Conservation (phyloP, 2,888 invertebrate species). For the Pammene fasciana region DNA sequence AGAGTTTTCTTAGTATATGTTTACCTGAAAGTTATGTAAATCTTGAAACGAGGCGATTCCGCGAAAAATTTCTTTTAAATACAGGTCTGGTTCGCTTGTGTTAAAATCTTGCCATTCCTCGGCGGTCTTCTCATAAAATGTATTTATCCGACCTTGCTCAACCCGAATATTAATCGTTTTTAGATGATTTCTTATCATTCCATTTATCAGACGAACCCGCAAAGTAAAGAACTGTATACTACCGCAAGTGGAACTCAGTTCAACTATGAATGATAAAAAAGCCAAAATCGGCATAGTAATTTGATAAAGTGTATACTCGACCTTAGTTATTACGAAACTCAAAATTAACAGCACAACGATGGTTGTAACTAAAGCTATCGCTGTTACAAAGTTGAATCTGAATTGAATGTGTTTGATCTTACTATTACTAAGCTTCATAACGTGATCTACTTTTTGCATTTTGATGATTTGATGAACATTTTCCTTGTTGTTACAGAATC, state of each 20-base stretch:
- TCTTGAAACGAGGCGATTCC: constrained; percentile 48
- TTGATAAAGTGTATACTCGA: constrained; percentile 22
- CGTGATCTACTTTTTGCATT: constrained; percentile 62
- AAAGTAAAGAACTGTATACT: constrained; percentile 55
- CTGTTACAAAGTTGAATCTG: constrained; percentile 45
- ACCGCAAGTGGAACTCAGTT: constrained; percentile 56
- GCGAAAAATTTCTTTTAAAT: constrained; percentile 49
- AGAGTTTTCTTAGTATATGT: background rate
- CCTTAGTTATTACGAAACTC: constrained; percentile 38
- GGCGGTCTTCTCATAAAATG: constrained; percentile 51
- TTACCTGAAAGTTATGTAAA: constrained; percentile 50
- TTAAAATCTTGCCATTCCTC: constrained; percentile 54
- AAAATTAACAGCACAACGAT: constrained; percentile 42
- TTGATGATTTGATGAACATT: constrained; percentile 59
- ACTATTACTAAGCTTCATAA: constrained; percentile 58
- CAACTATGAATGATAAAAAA: constrained; percentile 53
- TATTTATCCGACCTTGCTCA: constrained; percentile 31
- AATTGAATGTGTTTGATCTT: constrained; percentile 50
- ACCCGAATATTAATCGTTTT: constrained; percentile 21
- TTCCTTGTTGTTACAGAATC: constrained; percentile 56
- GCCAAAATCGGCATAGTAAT: constrained; percentile 42
- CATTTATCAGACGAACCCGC: constrained; percentile 60
- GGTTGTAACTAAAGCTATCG: constrained; percentile 42
- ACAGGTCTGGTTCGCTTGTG: constrained; percentile 46
- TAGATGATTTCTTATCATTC: constrained; percentile 59